Evolutionary conservation across 2,888 invertebrate genomes (phyloP).

Genomic region (Pediacus dermestoides): DNA sequence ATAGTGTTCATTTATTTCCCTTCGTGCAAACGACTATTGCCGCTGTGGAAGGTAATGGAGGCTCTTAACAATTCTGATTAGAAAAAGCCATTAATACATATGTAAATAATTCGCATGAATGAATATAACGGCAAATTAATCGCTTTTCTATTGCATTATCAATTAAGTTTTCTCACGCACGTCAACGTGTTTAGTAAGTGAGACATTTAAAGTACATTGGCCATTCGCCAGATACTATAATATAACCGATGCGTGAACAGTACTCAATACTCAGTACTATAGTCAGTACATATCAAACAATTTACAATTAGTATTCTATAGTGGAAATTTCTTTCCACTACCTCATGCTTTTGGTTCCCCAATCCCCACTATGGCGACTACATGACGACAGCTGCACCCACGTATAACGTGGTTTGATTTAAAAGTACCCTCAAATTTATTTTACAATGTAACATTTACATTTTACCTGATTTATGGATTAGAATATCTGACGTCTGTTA

Average conservation of each 20-base stretch:
- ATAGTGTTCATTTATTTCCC: too few relatives aligned
- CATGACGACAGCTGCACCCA: slow-evolving; percentile 46
- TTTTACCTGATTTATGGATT: slow-evolving; percentile 1
- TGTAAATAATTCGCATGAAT: slow-evolving; percentile 24
- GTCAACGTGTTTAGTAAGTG: slow-evolving; percentile 33
- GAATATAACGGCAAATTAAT: slow-evolving; percentile 30
- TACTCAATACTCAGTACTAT: too few relatives aligned
- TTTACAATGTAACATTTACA: slow-evolving; percentile 24
- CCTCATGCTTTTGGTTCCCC: slow-evolving; percentile 14
- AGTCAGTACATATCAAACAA: slow-evolving; percentile 27
- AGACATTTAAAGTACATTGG: slow-evolving; percentile 35
- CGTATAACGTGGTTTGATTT: slow-evolving; percentile 39
- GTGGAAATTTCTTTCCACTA: slow-evolving; percentile 25
- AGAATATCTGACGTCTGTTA: background rate
- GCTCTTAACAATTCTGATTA: slow-evolving; percentile 11
- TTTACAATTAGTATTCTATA: slow-evolving; percentile 35
- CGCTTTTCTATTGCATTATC: slow-evolving; percentile 27
- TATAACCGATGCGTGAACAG: slow-evolving; percentile 19
- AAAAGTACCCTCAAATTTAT: slow-evolving; percentile 35
- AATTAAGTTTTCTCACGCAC: slow-evolving; percentile 34
- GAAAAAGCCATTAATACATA: slow-evolving; percentile 15
- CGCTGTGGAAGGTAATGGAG: too few relatives aligned
- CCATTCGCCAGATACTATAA: slow-evolving; percentile 32
- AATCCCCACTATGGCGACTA: slow-evolving; percentile 32
- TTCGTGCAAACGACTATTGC: too few relatives aligned